Base-by-base conservation (phyloP, 2,113 vertebrate genomes). In the Cranoglanis bouderius region DNA sequence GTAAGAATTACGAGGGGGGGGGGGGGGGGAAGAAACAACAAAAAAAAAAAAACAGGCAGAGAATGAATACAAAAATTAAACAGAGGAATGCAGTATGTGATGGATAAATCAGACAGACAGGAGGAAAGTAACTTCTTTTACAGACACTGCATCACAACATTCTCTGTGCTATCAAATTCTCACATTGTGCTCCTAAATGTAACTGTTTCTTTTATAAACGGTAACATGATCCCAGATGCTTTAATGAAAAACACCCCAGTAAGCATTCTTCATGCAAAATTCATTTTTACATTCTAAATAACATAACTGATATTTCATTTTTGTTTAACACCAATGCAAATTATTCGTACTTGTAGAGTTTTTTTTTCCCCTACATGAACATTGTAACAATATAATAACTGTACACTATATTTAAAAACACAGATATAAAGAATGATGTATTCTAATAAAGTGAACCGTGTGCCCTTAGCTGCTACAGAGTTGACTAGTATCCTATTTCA, bases 1-100 rank as follows among this genome's bases (percentile, higher is more conserved):
- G 85, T 84, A 21, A 46, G 51, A 84, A 88, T 32, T 21, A 46
- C 51, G n/a, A n/a, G n/a, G n/a, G n/a, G n/a, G n/a, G n/a, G n/a
- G n/a, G n/a, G n/a, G n/a, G n/a, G n/a, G n/a, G n/a, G n/a, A n/a
- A n/a, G n/a, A n/a, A 57, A 55, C 9, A 85, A 65, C 57, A 40
- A 83, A 83, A 57, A 49, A 82, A 88, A 24, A 13, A 32, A n/a
- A 0, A 8, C 40, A 67, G 3, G 74, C n/a, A 43, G 82, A 24
- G 59, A 43, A 75, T 55, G 63, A 57, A 63, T 61, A 67, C 40
- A 32, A 81, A 21, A 57, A 0, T 29, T 89, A 65, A 53, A 88
- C 6, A 70, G 38, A 57, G 32, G 3, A 70, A 77, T 88, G 87
- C 70, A 40, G 13, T 63, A 84, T 49, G 86, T 35, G n/a, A 32